Conservation (phyloP, 2,797 vertebrate species). For the Halcyon leucocephala region DNA sequence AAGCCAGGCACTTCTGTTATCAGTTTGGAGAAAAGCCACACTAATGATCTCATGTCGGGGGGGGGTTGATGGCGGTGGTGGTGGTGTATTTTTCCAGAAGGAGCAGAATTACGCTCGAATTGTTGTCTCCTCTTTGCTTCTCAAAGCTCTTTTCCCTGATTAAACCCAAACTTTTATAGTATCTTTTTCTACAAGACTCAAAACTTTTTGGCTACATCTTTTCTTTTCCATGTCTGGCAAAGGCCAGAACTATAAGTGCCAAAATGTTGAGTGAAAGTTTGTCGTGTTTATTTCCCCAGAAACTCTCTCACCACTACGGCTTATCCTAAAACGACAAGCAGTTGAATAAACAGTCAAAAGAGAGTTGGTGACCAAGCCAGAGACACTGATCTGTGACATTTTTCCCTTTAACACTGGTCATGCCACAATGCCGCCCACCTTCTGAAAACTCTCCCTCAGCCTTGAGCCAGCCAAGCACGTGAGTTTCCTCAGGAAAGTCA, state of each 20-base stretch:
- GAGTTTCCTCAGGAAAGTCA: constrained; percentile 37
- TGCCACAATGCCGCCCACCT: accelerated
- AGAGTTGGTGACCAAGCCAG: neutral
- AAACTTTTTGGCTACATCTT: constrained; percentile 11
- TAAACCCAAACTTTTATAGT: constrained; percentile 33
- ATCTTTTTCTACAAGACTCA: neutral
- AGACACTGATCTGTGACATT: neutral
- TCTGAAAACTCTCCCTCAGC: neutral
- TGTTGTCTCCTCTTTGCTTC: constrained; percentile 42
- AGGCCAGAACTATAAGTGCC: neutral
- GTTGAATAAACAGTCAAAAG: neutral
- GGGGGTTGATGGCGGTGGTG: too few species aligned
- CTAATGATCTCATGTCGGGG: neutral
- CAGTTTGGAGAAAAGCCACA: constrained; percentile 38
- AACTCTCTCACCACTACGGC: neutral
- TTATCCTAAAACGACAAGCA: neutral
- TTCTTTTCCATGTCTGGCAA: constrained; percentile 37
- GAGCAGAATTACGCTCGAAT: constrained; percentile 18
- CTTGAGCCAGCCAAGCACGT: neutral
- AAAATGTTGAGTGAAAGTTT: constrained; percentile 5
- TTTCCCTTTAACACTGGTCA: neutral
- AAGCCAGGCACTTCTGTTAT: constrained; percentile 29
- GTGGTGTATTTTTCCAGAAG: constrained; percentile 25
- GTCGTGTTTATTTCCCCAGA: neutral
- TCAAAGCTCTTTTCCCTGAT: neutral